Percentiles rank a stretch among this genome's conserved stretches.
Evolutionary conservation across 2,797 vertebrate species (phyloP).

Genomic region (Naso thynnoides): DNA sequence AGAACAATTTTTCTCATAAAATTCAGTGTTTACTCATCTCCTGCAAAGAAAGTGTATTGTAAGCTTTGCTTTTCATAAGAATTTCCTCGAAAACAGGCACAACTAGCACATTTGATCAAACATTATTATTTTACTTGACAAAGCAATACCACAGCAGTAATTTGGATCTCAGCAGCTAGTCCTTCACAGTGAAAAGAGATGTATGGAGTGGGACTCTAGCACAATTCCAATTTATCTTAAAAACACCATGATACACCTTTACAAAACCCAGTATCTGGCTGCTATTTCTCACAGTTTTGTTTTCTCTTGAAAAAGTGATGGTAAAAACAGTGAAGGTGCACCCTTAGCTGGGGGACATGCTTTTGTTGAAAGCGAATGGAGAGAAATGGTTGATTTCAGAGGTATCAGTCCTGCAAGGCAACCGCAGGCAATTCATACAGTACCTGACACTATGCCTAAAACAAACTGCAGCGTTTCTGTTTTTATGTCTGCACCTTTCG

Average conservation of each 20-base stretch:
- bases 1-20: constrained; percentile 50
- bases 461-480: constrained; percentile 72
- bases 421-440: constrained; percentile 85
- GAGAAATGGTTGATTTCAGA: constrained; percentile 85
- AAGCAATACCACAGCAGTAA: constrained; percentile 43
- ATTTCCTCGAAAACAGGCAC: constrained; percentile 53
- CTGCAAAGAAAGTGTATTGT: constrained; percentile 15
- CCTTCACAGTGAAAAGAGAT: constrained; percentile 42
- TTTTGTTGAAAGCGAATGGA: constrained; percentile 86
- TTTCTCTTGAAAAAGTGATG: constrained; percentile 86
- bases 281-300: constrained; percentile 84
- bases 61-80: constrained; percentile 42
- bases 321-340: constrained; percentile 82
- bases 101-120: constrained; percentile 46
- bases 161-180: constrained; percentile 54
- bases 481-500: constrained; percentile 78
- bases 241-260: constrained; percentile 71
- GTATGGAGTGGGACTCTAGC: constrained; percentile 47
- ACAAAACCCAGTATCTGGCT: constrained; percentile 81
- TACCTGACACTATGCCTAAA: constrained; percentile 75
- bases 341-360: constrained; percentile 86
- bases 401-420: constrained; percentile 87
- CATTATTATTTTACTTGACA: constrained; percentile 48
- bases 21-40: constrained; percentile 34
- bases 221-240: constrained; percentile 69